Percentiles rank a stretch among this genome's conserved stretches.
Conservation (phyloP, 2,888 invertebrate species). For the Dorcus hopei region DNA sequence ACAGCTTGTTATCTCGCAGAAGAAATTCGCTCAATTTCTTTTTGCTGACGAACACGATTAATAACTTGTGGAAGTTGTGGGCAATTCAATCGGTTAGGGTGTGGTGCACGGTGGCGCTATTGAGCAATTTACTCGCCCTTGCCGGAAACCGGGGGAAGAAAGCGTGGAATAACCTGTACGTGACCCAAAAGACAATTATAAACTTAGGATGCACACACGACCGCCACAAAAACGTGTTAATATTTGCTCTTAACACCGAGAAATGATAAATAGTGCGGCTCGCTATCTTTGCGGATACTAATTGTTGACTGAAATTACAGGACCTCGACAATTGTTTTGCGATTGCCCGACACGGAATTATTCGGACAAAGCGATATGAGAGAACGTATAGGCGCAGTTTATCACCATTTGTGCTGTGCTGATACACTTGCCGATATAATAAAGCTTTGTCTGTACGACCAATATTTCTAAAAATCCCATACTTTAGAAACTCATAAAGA, state of each 20-base stretch:
- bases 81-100: constrained; percentile 8
- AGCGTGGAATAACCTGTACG: constrained; percentile 25
- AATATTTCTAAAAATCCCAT: constrained; percentile 48
- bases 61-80: neutral
- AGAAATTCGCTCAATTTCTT: neutral
- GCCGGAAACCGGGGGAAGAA: constrained; percentile 19
- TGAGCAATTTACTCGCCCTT: constrained; percentile 29
- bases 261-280: too few species aligned
- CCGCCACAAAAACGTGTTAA: constrained; percentile 6
- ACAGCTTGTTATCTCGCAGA: neutral
- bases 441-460: constrained; percentile 49
- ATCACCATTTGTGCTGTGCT: constrained; percentile 42
- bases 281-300: too few species aligned
- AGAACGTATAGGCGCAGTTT: constrained; percentile 42
- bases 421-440: constrained; percentile 36
- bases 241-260: neutral
- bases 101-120: constrained; percentile 16
- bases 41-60: neutral
- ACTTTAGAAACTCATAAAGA: constrained; percentile 49
- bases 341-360: too few species aligned
- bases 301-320: too few species aligned
- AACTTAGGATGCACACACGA: constrained; percentile 5
- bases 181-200: constrained; percentile 28
- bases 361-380: constrained; percentile 36
- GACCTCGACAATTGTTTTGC: too few species aligned